Evolutionary conservation across 2,797 vertebrate genomes (phyloP).

Genomic region (Mormyrus proboscirostris): DNA sequence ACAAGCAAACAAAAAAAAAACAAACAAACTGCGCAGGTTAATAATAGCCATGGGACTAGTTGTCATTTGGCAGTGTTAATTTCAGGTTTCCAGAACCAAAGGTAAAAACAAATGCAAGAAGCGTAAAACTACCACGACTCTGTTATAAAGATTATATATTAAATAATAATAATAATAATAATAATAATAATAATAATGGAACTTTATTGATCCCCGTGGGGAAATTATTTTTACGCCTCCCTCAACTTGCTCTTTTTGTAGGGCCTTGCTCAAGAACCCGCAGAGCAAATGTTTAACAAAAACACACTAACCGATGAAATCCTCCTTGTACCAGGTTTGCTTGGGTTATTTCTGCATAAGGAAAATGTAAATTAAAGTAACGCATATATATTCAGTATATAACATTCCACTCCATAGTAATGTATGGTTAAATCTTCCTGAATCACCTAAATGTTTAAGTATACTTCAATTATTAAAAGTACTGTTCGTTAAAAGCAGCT

Average conservation of each 20-base stretch:
- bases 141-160: neutral
- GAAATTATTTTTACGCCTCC: no score
- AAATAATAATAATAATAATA: no score
- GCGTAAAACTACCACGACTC: neutral
- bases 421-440: neutral
- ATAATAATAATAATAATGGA: no score
- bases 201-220: no score
- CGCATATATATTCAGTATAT: neutral
- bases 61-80: neutral
- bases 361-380: neutral
- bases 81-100: neutral
- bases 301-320: slow-evolving; percentile 57
- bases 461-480: neutral
- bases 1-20: neutral
- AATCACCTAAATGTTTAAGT: neutral
- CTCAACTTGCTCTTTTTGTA: no score
- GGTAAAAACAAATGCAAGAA: neutral
- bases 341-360: slow-evolving; percentile 40
- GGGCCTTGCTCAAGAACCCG: no score
- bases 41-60: neutral
- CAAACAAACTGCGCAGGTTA: neutral
- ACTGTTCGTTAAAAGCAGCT: neutral
- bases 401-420: neutral
- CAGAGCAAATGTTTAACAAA: neutral
- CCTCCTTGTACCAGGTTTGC: slow-evolving; percentile 42